Evolutionary conservation across 2,888 invertebrate genomes (phyloP).

Genomic region (Ectropis crepuscularia): DNA sequence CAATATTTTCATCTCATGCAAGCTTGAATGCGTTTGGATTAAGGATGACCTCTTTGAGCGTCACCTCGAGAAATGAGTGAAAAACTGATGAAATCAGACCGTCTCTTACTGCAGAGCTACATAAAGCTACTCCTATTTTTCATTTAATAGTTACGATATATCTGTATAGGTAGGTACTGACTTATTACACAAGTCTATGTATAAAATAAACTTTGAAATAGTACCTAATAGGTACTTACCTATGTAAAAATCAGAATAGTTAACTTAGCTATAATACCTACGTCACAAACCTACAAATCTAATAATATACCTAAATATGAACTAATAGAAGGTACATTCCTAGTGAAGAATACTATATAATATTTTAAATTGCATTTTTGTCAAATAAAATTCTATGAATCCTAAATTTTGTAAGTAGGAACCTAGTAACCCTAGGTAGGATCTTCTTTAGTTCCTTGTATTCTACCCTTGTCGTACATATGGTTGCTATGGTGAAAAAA

Average conservation of each 20-base stretch:
- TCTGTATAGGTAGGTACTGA: no score
- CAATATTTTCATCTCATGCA: constrained; percentile 42
- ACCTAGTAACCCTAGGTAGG: background rate
- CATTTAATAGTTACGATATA: background rate
- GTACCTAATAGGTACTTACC: no score
- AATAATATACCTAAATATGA: no score
- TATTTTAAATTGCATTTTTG: no score
- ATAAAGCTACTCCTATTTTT: background rate
- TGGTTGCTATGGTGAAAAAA: background rate
- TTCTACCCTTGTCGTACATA: background rate
- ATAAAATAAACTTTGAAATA: no score
- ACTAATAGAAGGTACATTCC: no score
- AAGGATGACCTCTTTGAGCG: constrained; percentile 45
- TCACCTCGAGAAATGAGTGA: constrained; percentile 1
- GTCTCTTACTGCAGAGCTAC: background rate
- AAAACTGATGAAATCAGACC: constrained; percentile 9
- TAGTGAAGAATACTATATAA: no score
- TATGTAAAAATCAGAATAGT: no score
- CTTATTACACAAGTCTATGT: no score
- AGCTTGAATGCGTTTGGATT: constrained; percentile 46
- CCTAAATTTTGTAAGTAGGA: background rate
- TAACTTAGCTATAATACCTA: no score
- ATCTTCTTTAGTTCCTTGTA: background rate
- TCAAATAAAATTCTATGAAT: no score
- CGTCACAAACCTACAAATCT: no score